Base-by-base conservation (phyloP, 2,113 vertebrate species). In the Hipposideros armiger region DNA sequence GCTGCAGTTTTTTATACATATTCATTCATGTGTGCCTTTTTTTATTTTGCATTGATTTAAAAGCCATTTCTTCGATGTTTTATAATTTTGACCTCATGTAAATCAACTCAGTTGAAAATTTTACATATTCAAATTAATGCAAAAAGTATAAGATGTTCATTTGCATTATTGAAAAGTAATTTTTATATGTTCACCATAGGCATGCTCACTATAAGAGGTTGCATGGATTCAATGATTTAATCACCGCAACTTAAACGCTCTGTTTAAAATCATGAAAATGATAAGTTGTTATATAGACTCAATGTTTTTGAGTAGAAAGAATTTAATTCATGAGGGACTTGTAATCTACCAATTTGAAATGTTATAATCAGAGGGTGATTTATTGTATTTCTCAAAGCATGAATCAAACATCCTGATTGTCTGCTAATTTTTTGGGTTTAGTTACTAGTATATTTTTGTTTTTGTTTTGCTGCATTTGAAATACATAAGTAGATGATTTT, bases 41-140 rank as follows among this genome's bases (percentile, higher is more conserved):
- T 97, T 96, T 90, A 97, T 97, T 98, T 97, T 94, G 74, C 91
- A 98, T 93, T 93, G 95, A 98, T 98, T 98, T 98, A 98, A 97
- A 98, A 98, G 90, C 92, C 97, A 81, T 95, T 97, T 98, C 94
- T 94, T 96, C 56, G 42, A 97, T 95, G 87, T 97, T 98, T 97
- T 98, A 95, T 96, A 98, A 97, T 98, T 98, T 98, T 94, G 70
- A 96, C 85, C 90, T 67, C 85, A 88, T 97, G 91, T 98, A 98
- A 98, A 98, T 98, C 93, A 98, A 94, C 90, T 97, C 96, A 95
- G 69, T 47, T 93, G 93, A 96, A 96, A 95, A 96, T 94, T 97
- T 97, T 97, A 96, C 95, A 93, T 89, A 96, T 93, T 91, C 76
- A 95, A 60, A 98, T 96, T 98, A 98, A 98, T 95, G 91, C 76